These are phyloP conservation scores for Clarias platycephalus DNA, from an alignment of 2,797 vertebrate species.

Conservation along the genomic window DNA sequence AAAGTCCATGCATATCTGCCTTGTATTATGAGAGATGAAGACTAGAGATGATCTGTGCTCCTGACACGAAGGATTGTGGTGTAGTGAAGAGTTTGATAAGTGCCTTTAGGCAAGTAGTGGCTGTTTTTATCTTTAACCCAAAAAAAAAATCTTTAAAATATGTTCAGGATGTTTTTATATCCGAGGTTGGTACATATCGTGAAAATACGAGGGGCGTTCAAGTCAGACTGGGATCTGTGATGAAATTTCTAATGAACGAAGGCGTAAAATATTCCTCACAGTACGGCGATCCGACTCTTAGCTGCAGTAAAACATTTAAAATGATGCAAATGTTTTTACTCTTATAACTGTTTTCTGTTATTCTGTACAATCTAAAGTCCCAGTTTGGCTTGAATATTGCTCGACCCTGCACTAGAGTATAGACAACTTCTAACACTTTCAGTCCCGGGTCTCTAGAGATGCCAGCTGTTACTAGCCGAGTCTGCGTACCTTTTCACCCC, in stretches of 20 bases:
- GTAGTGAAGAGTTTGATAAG: neutral
- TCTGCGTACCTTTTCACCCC: constrained; percentile 28
- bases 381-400: too few relatives aligned
- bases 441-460: constrained; percentile 19
- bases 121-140: neutral
- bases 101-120: neutral
- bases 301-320: too few relatives aligned
- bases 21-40: neutral
- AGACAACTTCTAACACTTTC: neutral
- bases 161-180: neutral
- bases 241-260: too few relatives aligned
- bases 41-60: neutral
- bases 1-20: neutral
- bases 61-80: neutral
- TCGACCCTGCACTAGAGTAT: too few relatives aligned
- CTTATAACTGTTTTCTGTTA: too few relatives aligned
- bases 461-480: constrained; percentile 26
- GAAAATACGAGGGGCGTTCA: neutral
- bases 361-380: too few relatives aligned
- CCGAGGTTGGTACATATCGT: neutral
- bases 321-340: too few relatives aligned
- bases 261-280: too few relatives aligned
- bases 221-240: too few relatives aligned
- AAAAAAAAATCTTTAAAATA: neutral
- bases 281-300: too few relatives aligned